Evolutionary conservation across 2,797 vertebrate genomes (phyloP), one percentile per base, ranked within the genome.

Genomic region (Todus mexicanus): DNA sequence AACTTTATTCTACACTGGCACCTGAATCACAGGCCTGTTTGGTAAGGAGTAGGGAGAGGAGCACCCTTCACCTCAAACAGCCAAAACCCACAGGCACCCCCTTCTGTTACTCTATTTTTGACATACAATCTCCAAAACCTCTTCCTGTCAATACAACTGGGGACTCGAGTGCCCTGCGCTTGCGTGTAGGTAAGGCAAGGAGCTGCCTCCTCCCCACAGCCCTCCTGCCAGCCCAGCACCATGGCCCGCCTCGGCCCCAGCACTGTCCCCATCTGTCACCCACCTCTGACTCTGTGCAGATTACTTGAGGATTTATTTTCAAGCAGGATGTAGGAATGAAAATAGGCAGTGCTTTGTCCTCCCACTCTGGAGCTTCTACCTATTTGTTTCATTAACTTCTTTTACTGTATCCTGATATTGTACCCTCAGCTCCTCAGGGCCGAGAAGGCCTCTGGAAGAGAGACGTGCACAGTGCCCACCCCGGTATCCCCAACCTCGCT

Each of bases 251-350:
- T 76, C 74, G 20, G 74, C 69, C 77, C 40, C 84, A 29, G 74
- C 74, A 20, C 77, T 75, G n/a, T n/a, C 69, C 64, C 84, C 75
- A 68, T 72, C 88, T 64, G 68, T 53, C 79, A 76, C 70, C 75
- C 75, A 81, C 38, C 71, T 57, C 80, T 42, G 71, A 61, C 76
- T 68, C 15, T 15, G 5, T 6, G 56, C 71, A 88, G 79, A 68
- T 76, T 68, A 76, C 43, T 42, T 13, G 23, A 54, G 84, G 92
- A 73, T 85, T 85, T 88, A 73, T 69, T 77, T 81, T 19, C 76
- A 59, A 48, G 66, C 50, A 64, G 66, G 80, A 68, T 63, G 66
- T 2, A n/a, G 20, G 50, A 70, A 85, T 81, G 80, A 77, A 81
- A 93, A 85, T 7, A 81, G 57, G 71, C 70, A 53, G 45, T 29